Evolutionary conservation across 2,888 invertebrate genomes (phyloP), one percentile per base, ranked within the genome.

Genomic region (Andricus curvator): DNA sequence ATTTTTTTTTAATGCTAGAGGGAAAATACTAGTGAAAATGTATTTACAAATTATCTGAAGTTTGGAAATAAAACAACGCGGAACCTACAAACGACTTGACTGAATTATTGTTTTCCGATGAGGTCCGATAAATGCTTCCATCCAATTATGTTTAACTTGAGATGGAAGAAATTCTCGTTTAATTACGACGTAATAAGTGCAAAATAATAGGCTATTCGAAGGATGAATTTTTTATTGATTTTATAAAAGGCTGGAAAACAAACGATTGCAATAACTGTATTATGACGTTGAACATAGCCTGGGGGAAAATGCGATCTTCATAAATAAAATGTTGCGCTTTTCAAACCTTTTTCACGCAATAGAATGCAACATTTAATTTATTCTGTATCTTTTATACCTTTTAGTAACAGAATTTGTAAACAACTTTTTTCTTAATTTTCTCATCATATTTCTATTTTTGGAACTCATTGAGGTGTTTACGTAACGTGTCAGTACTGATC

Each of bases 131-230:
- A 33, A 74, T 56, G 33, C 20, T 3, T 56, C 29, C 20, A 70
- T 29, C 51, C 29, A 20, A 74, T 56, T 74, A 74, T 33, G 56
- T 51, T 70, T 3, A 74, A 11, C 48, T 74, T 51, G 17, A 33
- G 4, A 74, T 17, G 20, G 29, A n/a, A 51, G 74, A 17, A 51
- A 74, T 74, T 74, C n/a, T 29, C 20, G 17, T 20, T 29, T 11
- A 74, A 74, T 74, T 56, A n/a, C 17, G 13, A 11, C n/a, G 51
- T 11, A 56, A 51, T 51, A 56, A 13, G 33, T 29, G 20, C 20
- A 33, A 51, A 56, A 33, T 56, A 51, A 74, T 74, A 74, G 56
- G 51, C 56, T 74, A 33, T 33, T 33, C 33, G 74, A 74, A 56
- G 56, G 56, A 74, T 74, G 13, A 9, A 74, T 29, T 70, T 74